Percentiles rank a stretch among this genome's conserved stretches.
These are phyloP conservation scores for Trachurus trachurus DNA, from an alignment of 2,797 vertebrate species.

Conservation along the genomic window DNA sequence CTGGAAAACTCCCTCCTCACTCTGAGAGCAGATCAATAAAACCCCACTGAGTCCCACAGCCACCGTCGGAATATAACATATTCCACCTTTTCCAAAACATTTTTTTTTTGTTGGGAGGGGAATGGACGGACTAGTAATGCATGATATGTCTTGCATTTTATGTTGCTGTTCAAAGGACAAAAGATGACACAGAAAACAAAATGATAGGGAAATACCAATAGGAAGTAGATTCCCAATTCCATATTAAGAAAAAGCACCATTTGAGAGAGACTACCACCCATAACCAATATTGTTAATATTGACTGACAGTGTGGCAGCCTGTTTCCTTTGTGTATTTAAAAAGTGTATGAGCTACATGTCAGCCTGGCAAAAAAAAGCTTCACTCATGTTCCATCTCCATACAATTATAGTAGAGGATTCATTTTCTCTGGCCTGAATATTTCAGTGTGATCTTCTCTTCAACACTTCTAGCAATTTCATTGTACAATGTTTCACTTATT, in stretches of 20 bases:
- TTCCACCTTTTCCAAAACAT: background rate
- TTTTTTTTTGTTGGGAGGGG: background rate
- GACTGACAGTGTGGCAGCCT: background rate
- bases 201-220: background rate
- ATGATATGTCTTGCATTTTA: background rate
- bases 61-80: background rate
- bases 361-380: background rate
- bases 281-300: background rate
- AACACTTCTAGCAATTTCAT: background rate
- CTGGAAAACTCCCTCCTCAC: background rate
- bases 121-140: background rate
- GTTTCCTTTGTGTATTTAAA: background rate
- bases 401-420: background rate
- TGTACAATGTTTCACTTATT: constrained; percentile 4
- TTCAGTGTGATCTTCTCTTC: background rate
- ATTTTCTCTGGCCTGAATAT: background rate
- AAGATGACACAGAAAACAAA: background rate
- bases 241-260: background rate
- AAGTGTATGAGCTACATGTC: background rate
- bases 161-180: background rate
- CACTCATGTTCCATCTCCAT: background rate
- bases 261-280: background rate
- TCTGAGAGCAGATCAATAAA: background rate
- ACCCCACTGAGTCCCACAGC: background rate
- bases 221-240: background rate